Evolutionary conservation across 2,888 invertebrate genomes (phyloP), one percentile per base, ranked within the genome.

Genomic region (Synergus gifuensis): DNA sequence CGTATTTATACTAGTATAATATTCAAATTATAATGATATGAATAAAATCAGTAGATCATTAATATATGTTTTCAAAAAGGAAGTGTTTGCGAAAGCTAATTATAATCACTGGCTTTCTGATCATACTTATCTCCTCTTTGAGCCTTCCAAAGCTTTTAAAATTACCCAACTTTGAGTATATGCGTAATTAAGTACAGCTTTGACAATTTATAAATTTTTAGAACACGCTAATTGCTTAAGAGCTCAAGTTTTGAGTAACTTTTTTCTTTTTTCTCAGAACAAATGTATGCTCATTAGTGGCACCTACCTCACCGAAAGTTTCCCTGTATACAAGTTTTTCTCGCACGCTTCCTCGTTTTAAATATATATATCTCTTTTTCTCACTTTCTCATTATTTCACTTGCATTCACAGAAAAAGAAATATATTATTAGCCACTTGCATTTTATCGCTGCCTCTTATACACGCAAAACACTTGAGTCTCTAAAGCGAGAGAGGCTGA

Each of bases 221-320:
- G 28, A 2, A 14, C 9, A 12, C 18, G 62, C 5, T 62, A 62
- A 28, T 62, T 62, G 14, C 62, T 62, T 14, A 14, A 62, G 62
- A 22, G 28, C 62, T 62, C 14, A 28, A 62, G 14, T 14, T 36
- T 62, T 28, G 4, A 62, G 22, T 62, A 0, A 62, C 28, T 22
- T 14, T 62, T 28, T 62, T 8, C 12, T 12, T 5, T 62, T 62
- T 62, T 62, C 14, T 4, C 14, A 28, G 28, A 28, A 22, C 7
- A 2, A 62, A 62, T 62, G 36, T 36, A 62, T 62, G 62, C 62
- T 62, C 62, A 62, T 62, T 62, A 62, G 62, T 22, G 28, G 14
- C 28, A 12, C 62, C 28, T 22, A 14, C 62, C 11, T 62, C 14
- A 62, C 62, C 62, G 28, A 22, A 22, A 62, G 28, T 28, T 22